Evolutionary conservation across 2,113 vertebrate species (phyloP).

Genomic region (Aegypius monachus): DNA sequence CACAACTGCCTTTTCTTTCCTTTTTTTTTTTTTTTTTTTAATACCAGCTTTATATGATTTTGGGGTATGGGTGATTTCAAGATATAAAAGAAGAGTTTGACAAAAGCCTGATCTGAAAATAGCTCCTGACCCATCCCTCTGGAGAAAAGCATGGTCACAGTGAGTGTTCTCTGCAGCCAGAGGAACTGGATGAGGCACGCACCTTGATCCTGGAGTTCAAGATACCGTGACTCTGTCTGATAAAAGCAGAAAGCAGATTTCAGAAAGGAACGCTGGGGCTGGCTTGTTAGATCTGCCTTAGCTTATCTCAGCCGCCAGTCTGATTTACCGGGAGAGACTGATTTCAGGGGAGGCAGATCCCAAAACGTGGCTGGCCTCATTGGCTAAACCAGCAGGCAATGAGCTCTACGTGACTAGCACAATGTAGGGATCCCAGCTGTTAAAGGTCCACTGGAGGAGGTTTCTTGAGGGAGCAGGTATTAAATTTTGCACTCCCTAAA

Average conservation of each 20-base stretch:
- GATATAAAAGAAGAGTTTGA: neutral
- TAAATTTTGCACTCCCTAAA: neutral
- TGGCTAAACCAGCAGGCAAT: neutral
- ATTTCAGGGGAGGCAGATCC: neutral
- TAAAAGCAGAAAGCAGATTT: neutral
- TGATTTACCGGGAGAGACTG: neutral
- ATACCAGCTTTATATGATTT: neutral
- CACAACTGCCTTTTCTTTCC: neutral
- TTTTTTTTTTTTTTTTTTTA: neutral
- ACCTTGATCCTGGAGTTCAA: neutral
- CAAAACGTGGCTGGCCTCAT: neutral
- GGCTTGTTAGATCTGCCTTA: neutral
- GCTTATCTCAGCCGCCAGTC: neutral
- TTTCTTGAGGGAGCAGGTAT: neutral
- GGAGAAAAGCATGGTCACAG: neutral
- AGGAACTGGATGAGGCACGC: neutral
- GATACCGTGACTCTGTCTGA: neutral
- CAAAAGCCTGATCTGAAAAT: neutral
- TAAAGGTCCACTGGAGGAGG: neutral
- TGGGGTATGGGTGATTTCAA: neutral
- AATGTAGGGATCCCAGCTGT: neutral
- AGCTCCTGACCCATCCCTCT: neutral
- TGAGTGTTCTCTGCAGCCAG: neutral
- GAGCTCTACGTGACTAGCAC: neutral
- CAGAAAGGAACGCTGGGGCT: neutral